These are phyloP conservation scores for Cylloceria caligata DNA, from an alignment of 2,888 invertebrate genomes.

Conservation along the genomic window DNA sequence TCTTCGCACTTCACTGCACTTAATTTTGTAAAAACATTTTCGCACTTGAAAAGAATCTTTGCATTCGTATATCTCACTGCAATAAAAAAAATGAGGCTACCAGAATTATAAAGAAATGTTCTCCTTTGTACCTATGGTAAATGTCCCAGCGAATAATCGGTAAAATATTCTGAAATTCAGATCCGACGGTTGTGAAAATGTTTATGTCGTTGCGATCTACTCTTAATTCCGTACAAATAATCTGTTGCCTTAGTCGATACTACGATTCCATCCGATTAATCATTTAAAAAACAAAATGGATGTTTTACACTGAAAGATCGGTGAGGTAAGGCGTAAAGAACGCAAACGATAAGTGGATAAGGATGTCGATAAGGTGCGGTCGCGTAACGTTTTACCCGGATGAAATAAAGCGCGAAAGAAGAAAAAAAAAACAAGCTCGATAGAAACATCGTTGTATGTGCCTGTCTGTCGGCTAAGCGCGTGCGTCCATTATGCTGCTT, in stretches of 20 bases:
- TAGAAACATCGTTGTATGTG: constrained; percentile 21
- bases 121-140: no score
- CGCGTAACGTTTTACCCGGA: constrained; percentile 43
- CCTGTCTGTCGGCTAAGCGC: constrained; percentile 28
- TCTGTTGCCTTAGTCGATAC: no score
- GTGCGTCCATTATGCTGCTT: constrained; percentile 34
- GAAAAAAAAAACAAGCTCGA: constrained; percentile 24
- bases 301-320: not conserved
- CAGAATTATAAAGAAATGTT: no score
- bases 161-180: no score
- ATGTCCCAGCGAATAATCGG: no score
- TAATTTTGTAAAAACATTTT: not conserved
- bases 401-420: constrained; percentile 25
- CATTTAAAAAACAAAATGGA: not conserved
- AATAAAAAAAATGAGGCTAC: not conserved
- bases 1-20: not conserved
- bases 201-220: no score
- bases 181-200: no score
- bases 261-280: not conserved
- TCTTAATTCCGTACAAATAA: no score
- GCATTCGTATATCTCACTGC: not conserved
- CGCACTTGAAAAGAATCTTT: not conserved
- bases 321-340: constrained; percentile 5
- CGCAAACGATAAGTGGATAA: constrained; percentile 36
- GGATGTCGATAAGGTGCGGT: constrained; percentile 38